Evolutionary conservation across 2,797 vertebrate genomes (phyloP).

Genomic region (Novumbra hubbsi): DNA sequence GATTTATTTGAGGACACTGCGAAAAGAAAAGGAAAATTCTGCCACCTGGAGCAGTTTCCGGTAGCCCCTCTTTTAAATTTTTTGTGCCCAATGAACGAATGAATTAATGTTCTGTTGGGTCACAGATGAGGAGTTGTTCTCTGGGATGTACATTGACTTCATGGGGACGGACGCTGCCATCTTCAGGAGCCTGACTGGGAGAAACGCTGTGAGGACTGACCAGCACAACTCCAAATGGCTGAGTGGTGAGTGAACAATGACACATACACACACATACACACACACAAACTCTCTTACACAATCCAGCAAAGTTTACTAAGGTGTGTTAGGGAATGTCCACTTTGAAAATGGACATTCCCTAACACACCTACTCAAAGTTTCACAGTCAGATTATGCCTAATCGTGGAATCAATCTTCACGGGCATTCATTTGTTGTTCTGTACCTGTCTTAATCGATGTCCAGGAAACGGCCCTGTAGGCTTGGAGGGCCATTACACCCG

Average conservation of each 20-base stretch:
- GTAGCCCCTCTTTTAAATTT: constrained; percentile 15
- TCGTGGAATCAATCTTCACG: too few relatives aligned
- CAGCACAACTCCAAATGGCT: constrained; percentile 99
- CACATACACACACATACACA: background rate
- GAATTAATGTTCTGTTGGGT: constrained; percentile 10
- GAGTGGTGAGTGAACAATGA: constrained; percentile 81
- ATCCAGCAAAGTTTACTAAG: background rate
- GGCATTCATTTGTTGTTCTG: too few relatives aligned
- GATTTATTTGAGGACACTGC: background rate
- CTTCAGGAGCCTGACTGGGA: constrained; percentile 93
- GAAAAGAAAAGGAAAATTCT: background rate
- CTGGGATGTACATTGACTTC: constrained; percentile 98
- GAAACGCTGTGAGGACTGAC: constrained; percentile 93
- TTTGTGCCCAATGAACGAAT: background rate
- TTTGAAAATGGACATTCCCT: too few relatives aligned
- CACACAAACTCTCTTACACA: background rate
- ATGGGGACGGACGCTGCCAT: constrained; percentile 98
- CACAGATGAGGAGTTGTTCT: constrained; percentile 95
- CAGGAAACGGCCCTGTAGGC: too few relatives aligned
- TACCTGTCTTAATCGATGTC: too few relatives aligned
- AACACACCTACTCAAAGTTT: too few relatives aligned
- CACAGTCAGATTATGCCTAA: too few relatives aligned
- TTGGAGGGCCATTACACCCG: too few relatives aligned
- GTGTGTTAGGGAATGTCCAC: too few relatives aligned
- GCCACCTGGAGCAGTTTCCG: background rate